These are phyloP conservation scores for Drosophila paramelanica DNA, from an alignment of 2,888 invertebrate genomes.

Conservation along the genomic window DNA sequence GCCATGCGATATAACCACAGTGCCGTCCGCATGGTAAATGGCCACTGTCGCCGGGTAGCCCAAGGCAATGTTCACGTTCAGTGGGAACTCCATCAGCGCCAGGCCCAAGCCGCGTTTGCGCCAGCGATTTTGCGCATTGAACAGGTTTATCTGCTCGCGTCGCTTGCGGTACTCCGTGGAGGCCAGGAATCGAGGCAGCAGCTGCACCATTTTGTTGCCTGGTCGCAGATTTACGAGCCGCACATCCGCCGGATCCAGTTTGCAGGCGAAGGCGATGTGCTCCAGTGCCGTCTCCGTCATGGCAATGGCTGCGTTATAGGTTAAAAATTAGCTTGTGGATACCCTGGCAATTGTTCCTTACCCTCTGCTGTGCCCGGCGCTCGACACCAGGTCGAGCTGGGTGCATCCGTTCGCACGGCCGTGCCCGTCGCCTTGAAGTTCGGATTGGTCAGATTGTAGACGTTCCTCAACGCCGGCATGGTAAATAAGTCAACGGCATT, in stretches of 20 bases:
- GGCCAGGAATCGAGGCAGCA: constrained; percentile 86
- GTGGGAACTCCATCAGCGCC: constrained; percentile 87
- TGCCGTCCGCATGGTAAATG: constrained; percentile 90
- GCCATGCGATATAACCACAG: constrained; percentile 89
- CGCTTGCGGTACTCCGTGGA: constrained; percentile 87
- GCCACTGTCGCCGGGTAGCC: constrained; percentile 88
- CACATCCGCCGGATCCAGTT: constrained; percentile 87
- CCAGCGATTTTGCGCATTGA: constrained; percentile 91
- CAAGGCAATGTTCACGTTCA: constrained; percentile 27
- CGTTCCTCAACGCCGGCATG: constrained; percentile 85
- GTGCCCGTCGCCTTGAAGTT: constrained; percentile 89
- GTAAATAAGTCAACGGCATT: constrained; percentile 78
- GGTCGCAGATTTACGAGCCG: constrained; percentile 86
- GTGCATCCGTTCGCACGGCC: constrained; percentile 88
- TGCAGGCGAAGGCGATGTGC: constrained; percentile 87
- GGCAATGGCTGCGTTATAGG: constrained; percentile 83
- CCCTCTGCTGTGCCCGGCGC: constrained; percentile 88
- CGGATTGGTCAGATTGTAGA: constrained; percentile 87
- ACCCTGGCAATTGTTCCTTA: constrained; percentile 9
- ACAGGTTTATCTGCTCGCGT: constrained; percentile 86
- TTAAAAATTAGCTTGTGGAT: neutral
- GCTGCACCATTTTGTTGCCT: constrained; percentile 83
- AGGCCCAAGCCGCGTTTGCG: constrained; percentile 90
- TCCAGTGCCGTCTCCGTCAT: constrained; percentile 88
- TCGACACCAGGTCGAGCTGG: constrained; percentile 89